phyloP scores from a whole-genome alignment of 2,888 invertebrate genomes.

The Imbricaverruca yamaguchii region DNA sequence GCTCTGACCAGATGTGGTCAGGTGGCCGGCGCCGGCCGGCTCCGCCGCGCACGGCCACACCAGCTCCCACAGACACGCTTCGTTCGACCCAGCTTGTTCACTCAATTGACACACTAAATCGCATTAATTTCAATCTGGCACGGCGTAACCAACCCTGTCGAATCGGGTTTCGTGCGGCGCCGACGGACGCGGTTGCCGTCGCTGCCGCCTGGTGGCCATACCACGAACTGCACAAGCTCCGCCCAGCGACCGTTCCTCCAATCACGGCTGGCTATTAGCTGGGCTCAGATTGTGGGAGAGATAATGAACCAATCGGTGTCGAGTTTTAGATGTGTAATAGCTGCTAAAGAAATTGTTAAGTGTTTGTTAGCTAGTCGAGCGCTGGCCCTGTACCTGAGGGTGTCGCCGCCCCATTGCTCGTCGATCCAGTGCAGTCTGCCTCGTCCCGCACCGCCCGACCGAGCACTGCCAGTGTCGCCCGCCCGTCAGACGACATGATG shows the following conservation, averaged over 20 bases:
- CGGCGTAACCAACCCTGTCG: slow-evolving; percentile 16
- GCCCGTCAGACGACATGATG: not conserved
- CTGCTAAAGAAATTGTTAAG: slow-evolving; percentile 20
- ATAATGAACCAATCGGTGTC: slow-evolving; percentile 23
- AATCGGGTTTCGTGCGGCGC: not conserved
- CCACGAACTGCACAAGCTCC: not conserved
- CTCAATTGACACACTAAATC: slow-evolving; percentile 15
- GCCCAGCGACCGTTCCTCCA: not conserved
- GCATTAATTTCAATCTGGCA: slow-evolving; percentile 20
- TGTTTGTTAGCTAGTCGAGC: slow-evolving; percentile 6
- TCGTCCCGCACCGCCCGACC: not conserved
- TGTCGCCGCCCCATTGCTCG: not conserved
- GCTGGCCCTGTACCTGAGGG: not conserved
- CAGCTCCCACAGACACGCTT: not conserved
- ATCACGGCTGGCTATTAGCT: not conserved
- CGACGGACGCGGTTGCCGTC: not conserved
- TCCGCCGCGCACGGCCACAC: not conserved
- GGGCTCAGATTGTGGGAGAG: slow-evolving; percentile 8
- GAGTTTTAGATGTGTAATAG: slow-evolving; percentile 20
- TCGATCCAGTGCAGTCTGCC: not conserved
- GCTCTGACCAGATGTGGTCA: too few relatives aligned
- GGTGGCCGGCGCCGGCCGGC: not conserved
- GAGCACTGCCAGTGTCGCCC: not conserved
- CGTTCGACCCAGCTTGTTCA: not conserved
- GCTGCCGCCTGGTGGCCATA: not conserved